Evolutionary conservation across 1,140 invertebrate species (phyloP), one percentile per base, ranked within the genome.

Genomic region (Drosophila trapezifrons): DNA sequence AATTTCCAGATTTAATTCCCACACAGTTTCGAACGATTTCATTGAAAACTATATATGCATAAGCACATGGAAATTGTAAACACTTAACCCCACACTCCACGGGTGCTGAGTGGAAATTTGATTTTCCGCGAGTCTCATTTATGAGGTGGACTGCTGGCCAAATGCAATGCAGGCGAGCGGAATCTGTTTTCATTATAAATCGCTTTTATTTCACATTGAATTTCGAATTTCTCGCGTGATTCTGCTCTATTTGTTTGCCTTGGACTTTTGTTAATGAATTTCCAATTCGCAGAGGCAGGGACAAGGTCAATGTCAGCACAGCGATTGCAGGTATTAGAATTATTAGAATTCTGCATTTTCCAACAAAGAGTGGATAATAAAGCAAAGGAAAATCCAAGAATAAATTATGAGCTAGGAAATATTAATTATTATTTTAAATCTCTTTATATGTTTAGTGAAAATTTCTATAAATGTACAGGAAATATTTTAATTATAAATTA

Each of bases 1-100:
- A 85, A 85, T 80, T 85, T 65, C 25, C 49, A 37, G 58, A 81
- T 78, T 86, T 84, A 63, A 77, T 76, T 63, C 38, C 20, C 17
- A 52, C 47, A 46, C 51, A 56, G 46, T 40, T 37, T 37, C 58
- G 47, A 82, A 67, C 40, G 43, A 81, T 74, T 65, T 83, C 75
- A 82, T 64, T 83, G 75, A 83, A 83, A 80, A 63, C 56, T 62
- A 62, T 76, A 29, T 59, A 55, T 22, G 22, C 4, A 4, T 1
- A 18, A 38, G 46, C 25, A 58, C 17, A 32, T 54, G 76, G 27
- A 40, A 71, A 72, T 55, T 72, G 54, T 78, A 72, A 78, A 78
- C 74, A 78, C 29, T 47, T 42, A 25, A 37, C 52, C 42, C 38
- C 38, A 62, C 58, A 66, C 60, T 69, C 46, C 60, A 65, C 45